Evolutionary conservation across 2,113 vertebrate genomes (phyloP), one percentile per base, ranked within the genome.

Genomic region (Cygnus atratus): DNA sequence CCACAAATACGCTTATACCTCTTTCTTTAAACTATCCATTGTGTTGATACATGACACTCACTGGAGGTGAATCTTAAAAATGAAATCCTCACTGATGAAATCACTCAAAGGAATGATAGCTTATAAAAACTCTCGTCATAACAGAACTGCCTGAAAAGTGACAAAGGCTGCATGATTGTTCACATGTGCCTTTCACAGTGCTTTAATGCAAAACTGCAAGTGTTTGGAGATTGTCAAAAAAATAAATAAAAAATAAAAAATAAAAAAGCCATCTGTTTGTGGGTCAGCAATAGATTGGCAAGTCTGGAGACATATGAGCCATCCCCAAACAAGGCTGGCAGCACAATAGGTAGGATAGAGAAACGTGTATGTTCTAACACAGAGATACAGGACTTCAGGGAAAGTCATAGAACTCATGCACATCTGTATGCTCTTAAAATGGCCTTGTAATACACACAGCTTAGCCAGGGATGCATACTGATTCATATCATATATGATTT

Each of bases 401-500:
- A 11, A 11, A 25, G 50, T 1, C 22, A 39, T 35, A 39, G 41
- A 70, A 77, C 28, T 84, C 2, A 35, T 33, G 55, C 4, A 6
- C 21, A 57, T 63, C 15, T 31, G 3, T 22, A n/a, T 18, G 14
- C 10, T 67, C 28, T 52, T 81, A 62, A 96, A 92, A 86, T 19
- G 39, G 8, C 33, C 22, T 28, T 77, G 14, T 35, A 84, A 73
- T n/a, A 37, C 10, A 33, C 10, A 66, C 3, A 54, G 48, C 4
- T 88, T 92, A 80, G 28, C 28, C 6, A 84, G 41, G 24, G 26
- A 66, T 72, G 17, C 5, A 67, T 22, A 67, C 8, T 21, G 28
- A 46, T 50, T 63, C 2, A 3, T 16, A 75, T 2, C 2, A 0
- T 0, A 0, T 39, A 61, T 73, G 54, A 77, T 66, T 81, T 89